These are phyloP conservation scores for Epinephelus lanceolatus DNA, from an alignment of 2,113 vertebrate species.

Conservation along the genomic window DNA sequence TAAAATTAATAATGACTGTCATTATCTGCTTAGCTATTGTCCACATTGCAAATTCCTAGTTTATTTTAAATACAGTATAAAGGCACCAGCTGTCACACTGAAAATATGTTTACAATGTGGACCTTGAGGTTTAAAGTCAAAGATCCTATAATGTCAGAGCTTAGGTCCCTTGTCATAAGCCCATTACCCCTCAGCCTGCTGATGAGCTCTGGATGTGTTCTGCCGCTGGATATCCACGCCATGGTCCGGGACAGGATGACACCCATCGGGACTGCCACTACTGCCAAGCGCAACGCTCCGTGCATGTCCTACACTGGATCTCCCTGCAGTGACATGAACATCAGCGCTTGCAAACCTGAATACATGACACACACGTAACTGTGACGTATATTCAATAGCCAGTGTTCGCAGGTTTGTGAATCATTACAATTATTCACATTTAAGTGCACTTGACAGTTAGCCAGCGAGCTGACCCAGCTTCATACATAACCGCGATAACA, in stretches of 20 bases:
- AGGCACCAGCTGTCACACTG: background rate
- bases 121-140: background rate
- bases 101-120: background rate
- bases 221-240: constrained; percentile 93
- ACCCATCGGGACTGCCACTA: constrained; percentile 87
- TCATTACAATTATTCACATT: background rate
- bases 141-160: background rate
- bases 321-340: constrained; percentile 52
- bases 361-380: background rate
- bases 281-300: constrained; percentile 64
- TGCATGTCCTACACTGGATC: constrained; percentile 84
- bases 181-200: constrained; percentile 88
- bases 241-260: constrained; percentile 90
- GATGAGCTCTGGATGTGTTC: constrained; percentile 89
- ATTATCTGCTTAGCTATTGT: too few species aligned
- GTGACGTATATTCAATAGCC: background rate
- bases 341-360: background rate
- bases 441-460: constrained; percentile 1
- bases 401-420: background rate
- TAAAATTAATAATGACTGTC: background rate
- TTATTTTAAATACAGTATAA: background rate
- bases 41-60: background rate
- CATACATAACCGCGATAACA: background rate
- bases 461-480: background rate
- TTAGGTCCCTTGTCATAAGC: background rate